Evolutionary conservation across 2,888 invertebrate genomes (phyloP).

Genomic region (Acleris emargana): DNA sequence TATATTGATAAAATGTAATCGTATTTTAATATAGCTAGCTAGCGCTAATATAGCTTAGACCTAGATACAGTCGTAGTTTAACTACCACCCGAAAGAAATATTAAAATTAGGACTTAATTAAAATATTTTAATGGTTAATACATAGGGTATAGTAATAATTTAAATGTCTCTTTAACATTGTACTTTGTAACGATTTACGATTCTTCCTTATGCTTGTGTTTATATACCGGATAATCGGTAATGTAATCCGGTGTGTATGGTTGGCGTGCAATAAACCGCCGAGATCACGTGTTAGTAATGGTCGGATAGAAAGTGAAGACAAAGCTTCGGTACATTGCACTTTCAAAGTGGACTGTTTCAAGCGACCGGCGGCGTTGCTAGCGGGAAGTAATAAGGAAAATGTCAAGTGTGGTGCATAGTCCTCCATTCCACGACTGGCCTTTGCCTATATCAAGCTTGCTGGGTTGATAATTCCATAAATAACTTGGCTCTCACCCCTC

Average conservation of each 20-base stretch:
- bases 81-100: too few species aligned
- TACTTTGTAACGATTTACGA: too few species aligned
- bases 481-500: constrained; percentile 14
- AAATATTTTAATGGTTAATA: too few species aligned
- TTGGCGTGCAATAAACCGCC: constrained; percentile 25
- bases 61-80: too few species aligned
- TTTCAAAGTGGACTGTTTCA: constrained; percentile 18
- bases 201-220: constrained; percentile 1
- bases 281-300: constrained; percentile 34
- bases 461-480: constrained; percentile 15
- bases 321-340: constrained; percentile 38
- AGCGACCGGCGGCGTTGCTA: constrained; percentile 19
- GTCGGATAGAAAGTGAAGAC: constrained; percentile 38
- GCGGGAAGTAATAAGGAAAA: constrained; percentile 48
- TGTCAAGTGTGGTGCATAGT: constrained; percentile 35
- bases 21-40: too few species aligned
- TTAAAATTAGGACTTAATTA: too few species aligned
- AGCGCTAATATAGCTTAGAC: too few species aligned
- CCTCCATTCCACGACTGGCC: constrained; percentile 39
- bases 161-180: too few species aligned
- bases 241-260: constrained; percentile 15
- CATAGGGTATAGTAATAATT: too few species aligned
- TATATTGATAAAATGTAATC: too few species aligned
- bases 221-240: constrained; percentile 11
- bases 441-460: constrained; percentile 36